A percentile compares a stretch with the other conserved stretches of the same genome.
These are phyloP conservation scores for Gadus chalcogrammus DNA, from an alignment of 2,113 vertebrate genomes.

Conservation along the genomic window DNA sequence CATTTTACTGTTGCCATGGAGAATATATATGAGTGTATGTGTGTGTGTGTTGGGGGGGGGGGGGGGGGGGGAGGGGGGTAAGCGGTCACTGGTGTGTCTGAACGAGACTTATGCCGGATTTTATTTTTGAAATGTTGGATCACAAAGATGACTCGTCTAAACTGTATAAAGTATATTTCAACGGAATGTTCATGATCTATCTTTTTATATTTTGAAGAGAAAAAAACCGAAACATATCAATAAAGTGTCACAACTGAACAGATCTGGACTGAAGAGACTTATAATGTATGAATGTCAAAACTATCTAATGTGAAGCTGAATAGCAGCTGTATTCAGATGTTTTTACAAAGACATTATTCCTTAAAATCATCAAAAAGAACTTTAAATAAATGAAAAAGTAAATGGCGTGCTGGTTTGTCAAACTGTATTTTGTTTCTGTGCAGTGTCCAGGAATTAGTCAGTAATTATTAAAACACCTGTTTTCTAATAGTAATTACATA, in stretches of 20 bases:
- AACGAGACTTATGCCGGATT: conserved; percentile 63
- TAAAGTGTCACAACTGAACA: conserved; percentile 71
- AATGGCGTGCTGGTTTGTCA: conserved; percentile 46
- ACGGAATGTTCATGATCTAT: conserved; percentile 75
- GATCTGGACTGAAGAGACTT: conserved; percentile 73
- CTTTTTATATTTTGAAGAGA: conserved; percentile 75
- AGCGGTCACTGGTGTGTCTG: conserved; percentile 60
- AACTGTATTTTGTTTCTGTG: conserved; percentile 2
- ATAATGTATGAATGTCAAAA: conserved; percentile 74
- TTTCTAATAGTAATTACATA: no score
- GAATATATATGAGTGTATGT: background rate
- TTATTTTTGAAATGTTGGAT: conserved; percentile 74
- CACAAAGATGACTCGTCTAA: conserved; percentile 69
- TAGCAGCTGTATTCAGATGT: conserved; percentile 70
- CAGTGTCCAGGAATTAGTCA: background rate
- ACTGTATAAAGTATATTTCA: conserved; percentile 77
- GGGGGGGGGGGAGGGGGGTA: conserved; percentile 37
- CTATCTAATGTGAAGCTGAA: conserved; percentile 68
- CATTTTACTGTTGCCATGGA: conserved; percentile 56
- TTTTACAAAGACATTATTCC: conserved; percentile 65
- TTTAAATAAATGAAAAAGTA: conserved; percentile 68
- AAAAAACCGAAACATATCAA: conserved; percentile 75
- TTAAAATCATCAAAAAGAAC: conserved; percentile 65
- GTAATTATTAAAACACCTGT: no score
- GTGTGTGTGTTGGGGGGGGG: conserved; percentile 2